phyloP scores from a whole-genome alignment of 2,888 invertebrate species.

The Ormyrus rosae region DNA sequence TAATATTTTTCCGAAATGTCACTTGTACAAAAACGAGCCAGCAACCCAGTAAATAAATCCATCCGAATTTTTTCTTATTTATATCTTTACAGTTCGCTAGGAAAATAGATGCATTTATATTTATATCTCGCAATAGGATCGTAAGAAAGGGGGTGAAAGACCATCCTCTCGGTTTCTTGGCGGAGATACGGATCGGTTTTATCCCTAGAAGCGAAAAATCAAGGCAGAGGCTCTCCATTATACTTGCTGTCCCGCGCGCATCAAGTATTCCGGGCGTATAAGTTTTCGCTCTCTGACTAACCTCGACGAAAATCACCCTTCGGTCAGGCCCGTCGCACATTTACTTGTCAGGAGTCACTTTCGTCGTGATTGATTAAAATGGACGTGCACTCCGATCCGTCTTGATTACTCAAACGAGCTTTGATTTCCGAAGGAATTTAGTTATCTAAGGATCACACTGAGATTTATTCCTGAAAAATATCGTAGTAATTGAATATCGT shows the following conservation, averaged over 20 bases:
- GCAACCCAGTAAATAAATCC: no score
- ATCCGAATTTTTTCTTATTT: no score
- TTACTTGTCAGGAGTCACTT: constrained; percentile 42
- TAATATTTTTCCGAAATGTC: no score
- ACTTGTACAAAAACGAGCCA: no score
- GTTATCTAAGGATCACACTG: no score
- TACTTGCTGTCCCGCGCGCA: background rate
- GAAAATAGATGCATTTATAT: no score
- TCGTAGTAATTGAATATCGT: no score
- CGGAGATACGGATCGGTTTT: constrained; percentile 21
- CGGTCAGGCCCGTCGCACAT: background rate
- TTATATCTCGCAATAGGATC: no score
- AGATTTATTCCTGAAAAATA: no score
- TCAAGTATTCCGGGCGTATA: constrained; percentile 35
- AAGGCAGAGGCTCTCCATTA: background rate
- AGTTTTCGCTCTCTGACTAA: constrained; percentile 24
- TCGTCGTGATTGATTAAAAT: constrained; percentile 47
- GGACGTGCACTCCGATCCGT: background rate
- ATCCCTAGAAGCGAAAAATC: constrained; percentile 15
- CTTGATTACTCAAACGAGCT: no score
- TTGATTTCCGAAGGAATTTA: no score
- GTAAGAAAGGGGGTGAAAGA: background rate
- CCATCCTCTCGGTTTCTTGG: constrained; percentile 7
- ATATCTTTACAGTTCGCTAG: no score
- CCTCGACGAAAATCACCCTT: background rate